Evolutionary conservation across 2,797 vertebrate genomes (phyloP).

Genomic region (Phalanger gymnotis): DNA sequence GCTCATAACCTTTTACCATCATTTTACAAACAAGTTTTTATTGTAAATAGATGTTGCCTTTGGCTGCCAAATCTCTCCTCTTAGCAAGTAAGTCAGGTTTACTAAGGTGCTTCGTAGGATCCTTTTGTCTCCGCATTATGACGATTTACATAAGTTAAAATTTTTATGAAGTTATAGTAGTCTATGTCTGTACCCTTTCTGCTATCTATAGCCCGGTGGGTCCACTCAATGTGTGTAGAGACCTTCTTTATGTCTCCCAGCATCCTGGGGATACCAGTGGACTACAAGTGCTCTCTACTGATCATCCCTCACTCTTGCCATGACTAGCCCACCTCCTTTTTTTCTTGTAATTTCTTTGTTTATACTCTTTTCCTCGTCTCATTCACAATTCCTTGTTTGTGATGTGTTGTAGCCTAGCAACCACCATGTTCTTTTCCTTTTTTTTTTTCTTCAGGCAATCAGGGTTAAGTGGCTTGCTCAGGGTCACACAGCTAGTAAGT

Average conservation of each 20-base stretch:
- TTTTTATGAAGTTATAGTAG: background rate
- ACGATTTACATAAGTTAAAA: background rate
- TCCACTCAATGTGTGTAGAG: background rate
- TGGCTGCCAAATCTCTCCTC: background rate
- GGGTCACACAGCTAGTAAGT: too few species aligned
- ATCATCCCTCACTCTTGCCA: too few species aligned
- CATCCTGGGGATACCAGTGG: background rate
- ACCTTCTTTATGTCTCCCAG: background rate
- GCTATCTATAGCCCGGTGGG: background rate
- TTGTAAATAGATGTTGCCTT: background rate
- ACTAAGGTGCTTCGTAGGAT: background rate
- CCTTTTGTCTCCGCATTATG: background rate
- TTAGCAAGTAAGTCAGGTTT: background rate
- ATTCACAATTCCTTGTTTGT: too few species aligned
- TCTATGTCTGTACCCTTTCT: background rate
- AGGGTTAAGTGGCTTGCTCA: too few species aligned
- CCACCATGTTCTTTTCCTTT: too few species aligned
- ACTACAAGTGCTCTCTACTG: background rate
- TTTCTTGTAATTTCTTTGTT: too few species aligned
- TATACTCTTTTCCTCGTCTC: too few species aligned
- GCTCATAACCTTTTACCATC: background rate
- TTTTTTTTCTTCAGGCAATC: too few species aligned
- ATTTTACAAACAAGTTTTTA: background rate
- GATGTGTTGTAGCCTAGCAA: too few species aligned
- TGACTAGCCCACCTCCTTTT: too few species aligned